phyloP scores from a whole-genome alignment of 2,113 vertebrate species.

The Vidua macroura region DNA sequence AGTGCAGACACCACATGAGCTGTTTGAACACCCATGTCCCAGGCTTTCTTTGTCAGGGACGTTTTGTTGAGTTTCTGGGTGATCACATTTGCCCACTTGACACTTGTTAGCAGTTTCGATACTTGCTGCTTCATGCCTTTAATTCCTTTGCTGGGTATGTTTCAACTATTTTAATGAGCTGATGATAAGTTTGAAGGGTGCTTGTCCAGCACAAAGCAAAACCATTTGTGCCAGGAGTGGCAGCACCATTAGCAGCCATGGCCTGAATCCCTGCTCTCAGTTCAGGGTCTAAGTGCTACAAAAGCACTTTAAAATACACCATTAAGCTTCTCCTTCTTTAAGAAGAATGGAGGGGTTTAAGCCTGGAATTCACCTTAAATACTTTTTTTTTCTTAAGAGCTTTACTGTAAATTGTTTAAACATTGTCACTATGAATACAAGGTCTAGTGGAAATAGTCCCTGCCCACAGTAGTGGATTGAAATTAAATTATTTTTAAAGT shows the following conservation, averaged over 20 bases:
- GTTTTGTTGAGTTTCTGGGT: background rate
- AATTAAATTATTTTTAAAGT: background rate
- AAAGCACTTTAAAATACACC: background rate
- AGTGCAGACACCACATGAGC: background rate
- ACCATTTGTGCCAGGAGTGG: background rate
- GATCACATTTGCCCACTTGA: background rate
- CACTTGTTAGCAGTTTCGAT: background rate
- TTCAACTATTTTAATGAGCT: background rate
- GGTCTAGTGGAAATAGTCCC: background rate
- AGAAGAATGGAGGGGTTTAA: background rate
- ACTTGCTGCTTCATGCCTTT: background rate
- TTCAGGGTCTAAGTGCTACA: background rate
- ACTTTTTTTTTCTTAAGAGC: background rate
- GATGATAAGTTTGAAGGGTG: background rate
- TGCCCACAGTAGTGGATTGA: background rate
- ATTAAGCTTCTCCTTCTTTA: background rate
- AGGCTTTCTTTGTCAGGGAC: background rate
- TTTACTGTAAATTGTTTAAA: background rate
- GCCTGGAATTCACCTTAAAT: background rate
- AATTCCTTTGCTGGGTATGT: background rate
- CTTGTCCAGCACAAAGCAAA: background rate
- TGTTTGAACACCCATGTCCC: background rate
- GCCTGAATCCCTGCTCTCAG: background rate
- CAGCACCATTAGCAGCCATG: background rate
- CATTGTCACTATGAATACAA: background rate